Evolutionary conservation across 92 coral and sea anemone genomes (phyloP).

Genomic region (Actinostola sp.): DNA sequence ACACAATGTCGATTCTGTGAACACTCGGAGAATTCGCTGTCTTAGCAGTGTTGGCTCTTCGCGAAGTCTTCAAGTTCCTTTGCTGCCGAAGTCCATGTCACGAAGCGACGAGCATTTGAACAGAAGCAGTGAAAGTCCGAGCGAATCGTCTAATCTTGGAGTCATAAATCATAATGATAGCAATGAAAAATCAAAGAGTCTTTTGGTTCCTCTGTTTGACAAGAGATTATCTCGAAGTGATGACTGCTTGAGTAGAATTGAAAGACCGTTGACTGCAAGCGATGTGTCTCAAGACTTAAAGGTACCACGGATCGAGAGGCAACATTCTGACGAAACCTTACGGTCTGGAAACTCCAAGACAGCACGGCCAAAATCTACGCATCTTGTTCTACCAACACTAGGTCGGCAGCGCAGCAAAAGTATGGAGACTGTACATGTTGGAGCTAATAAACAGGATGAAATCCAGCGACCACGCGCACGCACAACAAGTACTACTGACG

Average conservation of each 20-base stretch:
- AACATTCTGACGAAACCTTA: not conserved
- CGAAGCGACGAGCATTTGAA: constrained; percentile 3
- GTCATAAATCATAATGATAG: not conserved
- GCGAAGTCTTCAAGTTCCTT: not conserved
- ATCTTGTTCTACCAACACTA: constrained; percentile 17
- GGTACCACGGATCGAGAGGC: not conserved
- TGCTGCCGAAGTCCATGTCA: not conserved
- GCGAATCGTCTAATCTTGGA: not conserved
- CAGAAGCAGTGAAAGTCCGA: not conserved
- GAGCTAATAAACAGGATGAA: not conserved
- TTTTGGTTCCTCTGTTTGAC: not conserved
- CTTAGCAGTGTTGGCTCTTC: not conserved
- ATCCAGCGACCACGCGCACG: not conserved
- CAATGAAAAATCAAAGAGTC: not conserved
- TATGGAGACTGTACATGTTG: not conserved
- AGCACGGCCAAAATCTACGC: not conserved
- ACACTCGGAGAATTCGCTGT: no score
- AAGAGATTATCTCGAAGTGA: constrained; percentile 5
- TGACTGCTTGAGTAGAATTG: not conserved
- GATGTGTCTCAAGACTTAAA: not conserved
- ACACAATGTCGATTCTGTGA: no score
- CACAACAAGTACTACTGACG: not conserved
- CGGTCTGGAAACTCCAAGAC: not conserved
- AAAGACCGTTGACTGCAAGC: not conserved
- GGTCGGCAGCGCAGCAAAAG: constrained; percentile 26